phyloP scores from a whole-genome alignment of 1,140 invertebrate species.

The Microplitis mediator region DNA sequence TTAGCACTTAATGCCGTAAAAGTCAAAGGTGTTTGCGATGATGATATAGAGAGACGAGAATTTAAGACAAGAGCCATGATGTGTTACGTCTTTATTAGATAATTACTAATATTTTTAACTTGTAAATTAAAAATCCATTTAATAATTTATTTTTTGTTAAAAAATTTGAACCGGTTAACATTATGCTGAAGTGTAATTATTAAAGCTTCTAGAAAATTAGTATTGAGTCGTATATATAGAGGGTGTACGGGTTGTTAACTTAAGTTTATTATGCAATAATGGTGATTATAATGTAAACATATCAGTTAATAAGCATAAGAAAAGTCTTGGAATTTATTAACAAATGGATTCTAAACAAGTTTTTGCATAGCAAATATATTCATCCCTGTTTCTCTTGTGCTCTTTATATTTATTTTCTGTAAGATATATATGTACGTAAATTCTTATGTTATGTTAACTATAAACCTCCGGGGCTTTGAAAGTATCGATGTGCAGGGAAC shows the following conservation, averaged over 20 bases:
- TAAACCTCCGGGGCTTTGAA: constrained; percentile 4
- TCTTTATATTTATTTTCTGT: neutral
- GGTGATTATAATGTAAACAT: neutral
- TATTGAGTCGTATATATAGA: neutral
- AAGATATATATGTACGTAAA: neutral
- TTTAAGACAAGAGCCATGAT: neutral
- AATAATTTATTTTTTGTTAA: neutral
- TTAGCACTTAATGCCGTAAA: neutral
- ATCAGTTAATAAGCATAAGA: neutral
- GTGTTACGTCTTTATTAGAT: no score
- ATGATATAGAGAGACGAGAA: neutral
- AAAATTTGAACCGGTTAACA: neutral
- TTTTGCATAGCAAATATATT: neutral
- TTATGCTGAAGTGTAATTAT: neutral
- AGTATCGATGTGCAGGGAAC: constrained; percentile 23
- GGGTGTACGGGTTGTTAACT: no score
- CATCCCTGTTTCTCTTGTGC: neutral
- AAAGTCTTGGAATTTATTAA: neutral
- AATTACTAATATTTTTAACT: no score
- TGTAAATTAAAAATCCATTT: neutral
- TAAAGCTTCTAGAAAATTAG: neutral
- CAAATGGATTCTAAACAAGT: neutral
- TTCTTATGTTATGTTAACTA: neutral
- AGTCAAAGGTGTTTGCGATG: neutral
- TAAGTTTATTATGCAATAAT: neutral